These are phyloP conservation scores for Mesorhabditis belari DNA, from an alignment of 2,888 invertebrate species.

Conservation along the genomic window DNA sequence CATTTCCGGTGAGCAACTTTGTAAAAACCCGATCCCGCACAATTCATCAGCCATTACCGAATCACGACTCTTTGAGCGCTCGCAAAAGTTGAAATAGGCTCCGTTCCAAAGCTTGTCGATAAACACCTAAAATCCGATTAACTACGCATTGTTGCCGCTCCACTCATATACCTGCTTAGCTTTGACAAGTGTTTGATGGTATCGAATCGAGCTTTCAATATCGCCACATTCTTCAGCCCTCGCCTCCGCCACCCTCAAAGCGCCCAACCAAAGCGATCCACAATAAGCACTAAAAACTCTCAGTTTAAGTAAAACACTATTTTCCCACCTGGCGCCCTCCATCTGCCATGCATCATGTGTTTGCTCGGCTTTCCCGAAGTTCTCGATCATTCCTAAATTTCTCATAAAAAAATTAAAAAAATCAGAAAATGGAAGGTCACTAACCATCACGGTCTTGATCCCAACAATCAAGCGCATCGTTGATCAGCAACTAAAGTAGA, in stretches of 20 bases:
- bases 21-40: conserved; percentile 81
- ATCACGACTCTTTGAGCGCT: conserved; percentile 56
- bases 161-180: conserved; percentile 50
- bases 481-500: conserved; percentile 60
- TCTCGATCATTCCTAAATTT: conserved; percentile 86
- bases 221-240: conserved; percentile 53
- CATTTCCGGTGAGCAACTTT: conserved; percentile 57
- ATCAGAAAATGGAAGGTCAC: no score
- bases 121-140: conserved; percentile 22
- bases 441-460: conserved; percentile 78
- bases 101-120: conserved; percentile 43
- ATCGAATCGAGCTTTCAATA: conserved; percentile 42
- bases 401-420: no score
- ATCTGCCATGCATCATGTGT: conserved; percentile 88
- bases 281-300: conserved; percentile 73
- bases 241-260: conserved; percentile 57
- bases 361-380: conserved; percentile 76
- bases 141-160: no score
- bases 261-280: conserved; percentile 80
- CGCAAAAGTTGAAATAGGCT: conserved; percentile 70
- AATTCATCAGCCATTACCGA: conserved; percentile 88
- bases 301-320: background rate
- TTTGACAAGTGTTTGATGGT: conserved; percentile 43
- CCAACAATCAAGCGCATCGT: conserved; percentile 63
- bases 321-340: conserved; percentile 68